A percentile compares a stretch with the other conserved stretches of the same genome.
Conservation (phyloP, 1,140 invertebrate genomes). For the Tetragonula clypearis region DNA sequence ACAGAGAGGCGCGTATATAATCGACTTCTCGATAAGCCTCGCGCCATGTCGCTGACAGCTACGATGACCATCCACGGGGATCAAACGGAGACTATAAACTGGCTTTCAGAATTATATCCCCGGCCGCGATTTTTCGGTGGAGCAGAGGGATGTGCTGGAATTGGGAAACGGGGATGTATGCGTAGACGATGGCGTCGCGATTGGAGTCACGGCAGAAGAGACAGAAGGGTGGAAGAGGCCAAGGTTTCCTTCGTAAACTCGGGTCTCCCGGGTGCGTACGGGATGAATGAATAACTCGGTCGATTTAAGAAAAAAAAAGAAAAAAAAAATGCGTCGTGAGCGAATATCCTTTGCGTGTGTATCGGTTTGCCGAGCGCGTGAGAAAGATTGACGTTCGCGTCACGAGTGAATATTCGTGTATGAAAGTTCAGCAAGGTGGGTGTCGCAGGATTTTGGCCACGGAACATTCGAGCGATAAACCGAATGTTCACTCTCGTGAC, state of each 20-base stretch:
- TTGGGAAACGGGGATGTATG: background rate
- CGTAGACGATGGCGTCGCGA: background rate
- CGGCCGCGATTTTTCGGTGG: background rate
- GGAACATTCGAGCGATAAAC: background rate
- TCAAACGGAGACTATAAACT: conserved; percentile 25
- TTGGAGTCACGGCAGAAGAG: background rate
- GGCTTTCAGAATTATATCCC: background rate
- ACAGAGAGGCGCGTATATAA: conserved; percentile 44
- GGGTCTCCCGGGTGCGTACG: too few species aligned
- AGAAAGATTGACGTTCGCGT: background rate
- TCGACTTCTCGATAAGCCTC: conserved; percentile 58
- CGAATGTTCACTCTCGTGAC: background rate
- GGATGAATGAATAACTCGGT: background rate
- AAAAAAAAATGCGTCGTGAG: background rate
- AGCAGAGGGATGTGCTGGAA: background rate
- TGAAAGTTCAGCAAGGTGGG: background rate
- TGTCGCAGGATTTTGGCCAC: background rate
- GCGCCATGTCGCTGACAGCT: conserved; percentile 43
- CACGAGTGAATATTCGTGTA: background rate
- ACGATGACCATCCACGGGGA: conserved; percentile 55
- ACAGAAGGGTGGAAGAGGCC: background rate
- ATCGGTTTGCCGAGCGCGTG: background rate
- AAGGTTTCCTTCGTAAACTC: background rate
- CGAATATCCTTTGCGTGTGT: background rate
- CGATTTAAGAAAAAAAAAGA: background rate